Conservation (phyloP, 2,797 vertebrate species). For the Botia almorhae region DNA sequence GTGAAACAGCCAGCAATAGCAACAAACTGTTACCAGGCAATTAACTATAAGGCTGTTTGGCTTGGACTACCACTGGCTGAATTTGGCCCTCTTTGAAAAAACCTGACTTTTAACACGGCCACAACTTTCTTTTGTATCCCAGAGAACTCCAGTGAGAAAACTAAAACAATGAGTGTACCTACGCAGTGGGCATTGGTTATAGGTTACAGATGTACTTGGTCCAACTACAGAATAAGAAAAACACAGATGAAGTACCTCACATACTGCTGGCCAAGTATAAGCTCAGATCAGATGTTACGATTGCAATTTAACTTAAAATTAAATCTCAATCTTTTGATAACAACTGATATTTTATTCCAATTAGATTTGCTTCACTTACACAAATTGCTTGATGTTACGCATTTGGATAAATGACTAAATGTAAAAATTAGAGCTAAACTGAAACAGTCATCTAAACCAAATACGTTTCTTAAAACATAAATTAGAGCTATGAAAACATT, state of each 20-base stretch:
- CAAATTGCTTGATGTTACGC: too few relatives aligned
- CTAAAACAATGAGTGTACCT: background rate
- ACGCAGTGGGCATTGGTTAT: background rate
- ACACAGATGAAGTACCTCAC: background rate
- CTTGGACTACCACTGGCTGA: constrained; percentile 23
- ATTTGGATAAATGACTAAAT: background rate
- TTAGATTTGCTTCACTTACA: too few relatives aligned
- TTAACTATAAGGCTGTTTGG: constrained; percentile 46
- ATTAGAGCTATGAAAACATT: too few relatives aligned
- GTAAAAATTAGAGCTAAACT: background rate
- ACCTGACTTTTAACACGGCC: constrained; percentile 12
- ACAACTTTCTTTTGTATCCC: constrained; percentile 22
- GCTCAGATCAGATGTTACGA: background rate
- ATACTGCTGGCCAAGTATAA: background rate
- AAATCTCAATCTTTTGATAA: background rate
- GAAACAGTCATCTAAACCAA: too few relatives aligned
- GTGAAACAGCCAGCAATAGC: constrained; percentile 44
- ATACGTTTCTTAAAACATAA: too few relatives aligned
- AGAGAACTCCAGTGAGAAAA: constrained; percentile 18
- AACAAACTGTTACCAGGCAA: constrained; percentile 62
- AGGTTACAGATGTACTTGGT: background rate
- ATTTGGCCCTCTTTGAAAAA: constrained; percentile 12
- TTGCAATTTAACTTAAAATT: background rate
- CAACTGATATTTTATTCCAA: too few relatives aligned
- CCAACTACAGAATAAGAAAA: background rate